Percentiles rank a stretch among this genome's conserved stretches.
Conservation (phyloP, 2,113 vertebrate species). For the Rhabdomys dilectus region DNA sequence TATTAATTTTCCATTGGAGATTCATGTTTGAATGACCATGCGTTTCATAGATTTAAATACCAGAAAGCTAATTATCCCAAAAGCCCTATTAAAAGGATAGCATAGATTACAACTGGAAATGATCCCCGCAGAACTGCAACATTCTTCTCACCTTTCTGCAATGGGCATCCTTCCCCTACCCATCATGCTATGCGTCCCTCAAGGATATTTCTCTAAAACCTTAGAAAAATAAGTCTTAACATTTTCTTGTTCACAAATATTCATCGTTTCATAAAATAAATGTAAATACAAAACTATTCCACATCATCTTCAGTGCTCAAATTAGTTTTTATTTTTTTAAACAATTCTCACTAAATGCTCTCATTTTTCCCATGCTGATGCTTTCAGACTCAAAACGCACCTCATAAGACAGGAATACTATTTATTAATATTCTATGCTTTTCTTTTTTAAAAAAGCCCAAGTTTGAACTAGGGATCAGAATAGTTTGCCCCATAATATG, state of each 20-base stretch:
- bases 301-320: not conserved
- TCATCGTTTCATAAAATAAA: constrained; percentile 48
- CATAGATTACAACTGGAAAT: constrained; percentile 2
- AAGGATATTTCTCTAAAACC: not conserved
- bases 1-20: constrained; percentile 78
- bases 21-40: constrained; percentile 78
- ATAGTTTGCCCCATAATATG: not conserved
- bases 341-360: not conserved
- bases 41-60: constrained; percentile 73
- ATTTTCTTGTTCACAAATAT: not conserved
- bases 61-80: constrained; percentile 68
- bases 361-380: not conserved
- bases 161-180: not conserved
- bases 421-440: not conserved
- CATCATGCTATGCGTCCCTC: not conserved
- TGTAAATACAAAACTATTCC: constrained; percentile 17
- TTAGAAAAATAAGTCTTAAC: not conserved
- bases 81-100: constrained; percentile 60
- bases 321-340: not conserved
- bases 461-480: not conserved
- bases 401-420: not conserved
- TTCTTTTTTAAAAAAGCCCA: not conserved
- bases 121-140: constrained; percentile 39
- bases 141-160: constrained; percentile 3
- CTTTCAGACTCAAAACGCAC: not conserved